Conservation (phyloP, 2,113 vertebrate genomes). For the Pavo muticus region DNA sequence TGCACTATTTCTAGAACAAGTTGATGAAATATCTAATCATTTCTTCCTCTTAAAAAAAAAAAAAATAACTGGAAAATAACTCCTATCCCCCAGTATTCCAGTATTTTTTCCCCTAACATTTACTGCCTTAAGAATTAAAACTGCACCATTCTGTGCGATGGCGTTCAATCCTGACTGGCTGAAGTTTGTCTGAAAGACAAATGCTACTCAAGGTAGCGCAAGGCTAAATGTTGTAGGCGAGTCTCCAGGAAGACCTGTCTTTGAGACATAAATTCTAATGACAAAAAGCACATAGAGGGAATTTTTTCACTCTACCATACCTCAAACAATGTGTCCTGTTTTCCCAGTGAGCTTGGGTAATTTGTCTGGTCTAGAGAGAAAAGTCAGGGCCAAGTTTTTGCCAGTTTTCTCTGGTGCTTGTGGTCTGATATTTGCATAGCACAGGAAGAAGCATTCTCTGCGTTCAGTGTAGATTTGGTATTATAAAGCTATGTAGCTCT, state of each 20-base stretch:
- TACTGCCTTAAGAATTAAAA: constrained; percentile 40
- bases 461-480: not conserved
- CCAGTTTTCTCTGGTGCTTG: not conserved
- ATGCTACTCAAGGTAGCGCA: constrained; percentile 61
- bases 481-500: not conserved
- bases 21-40: constrained; percentile 60
- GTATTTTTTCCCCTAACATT: constrained; percentile 15
- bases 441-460: not conserved
- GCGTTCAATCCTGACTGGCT: constrained; percentile 43
- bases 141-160: not conserved
- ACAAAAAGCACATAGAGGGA: constrained; percentile 61
- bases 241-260: constrained; percentile 53
- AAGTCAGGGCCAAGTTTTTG: not conserved
- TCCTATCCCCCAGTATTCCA: not conserved
- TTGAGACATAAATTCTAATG: constrained; percentile 67
- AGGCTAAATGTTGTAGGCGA: constrained; percentile 61
- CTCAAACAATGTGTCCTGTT: constrained; percentile 50
- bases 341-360: constrained; percentile 31
- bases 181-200: constrained; percentile 70
- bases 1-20: constrained; percentile 27
- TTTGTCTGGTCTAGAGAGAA: constrained; percentile 49
- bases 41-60: not conserved
- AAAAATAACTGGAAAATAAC: not conserved
- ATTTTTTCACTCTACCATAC: constrained; percentile 57
- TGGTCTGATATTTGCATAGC: not conserved